These are phyloP conservation scores for Cynoglossus semilaevis DNA, from an alignment of 2,113 vertebrate genomes.

Conservation along the genomic window DNA sequence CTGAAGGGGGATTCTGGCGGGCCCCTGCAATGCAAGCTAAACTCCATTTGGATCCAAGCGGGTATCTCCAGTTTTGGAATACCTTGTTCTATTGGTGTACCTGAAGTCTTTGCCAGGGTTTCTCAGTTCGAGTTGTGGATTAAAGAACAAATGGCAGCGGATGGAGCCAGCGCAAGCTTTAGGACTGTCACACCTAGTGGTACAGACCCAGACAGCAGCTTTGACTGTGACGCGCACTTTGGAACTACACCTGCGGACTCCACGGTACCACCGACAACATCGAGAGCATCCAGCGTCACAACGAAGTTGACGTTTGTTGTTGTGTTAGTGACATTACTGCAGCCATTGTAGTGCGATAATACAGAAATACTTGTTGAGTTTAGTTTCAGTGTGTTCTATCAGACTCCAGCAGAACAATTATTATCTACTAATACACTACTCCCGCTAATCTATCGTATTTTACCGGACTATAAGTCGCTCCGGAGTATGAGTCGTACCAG, in stretches of 20 bases:
- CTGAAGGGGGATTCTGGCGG: conserved; percentile 87
- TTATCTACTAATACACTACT: too few relatives aligned
- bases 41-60: conserved; percentile 80
- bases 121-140: conserved; percentile 83
- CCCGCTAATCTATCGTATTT: too few relatives aligned
- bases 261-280: background rate
- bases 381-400: too few relatives aligned
- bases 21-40: conserved; percentile 81
- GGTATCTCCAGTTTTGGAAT: conserved; percentile 85
- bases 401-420: too few relatives aligned
- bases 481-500: too few relatives aligned
- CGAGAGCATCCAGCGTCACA: background rate
- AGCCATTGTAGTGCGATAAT: background rate
- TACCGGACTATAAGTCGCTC: too few relatives aligned
- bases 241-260: background rate
- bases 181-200: conserved; percentile 45
- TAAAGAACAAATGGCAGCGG: conserved; percentile 6
- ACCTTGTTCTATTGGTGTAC: conserved; percentile 77
- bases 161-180: conserved; percentile 30
- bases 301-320: background rate
- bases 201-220: conserved; percentile 39
- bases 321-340: conserved; percentile 2
- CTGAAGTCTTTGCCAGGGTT: conserved; percentile 84
- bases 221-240: conserved; percentile 28
- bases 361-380: too few relatives aligned